Evolutionary conservation across 1,140 invertebrate genomes (phyloP).

Genomic region (Zelostemma sp.): DNA sequence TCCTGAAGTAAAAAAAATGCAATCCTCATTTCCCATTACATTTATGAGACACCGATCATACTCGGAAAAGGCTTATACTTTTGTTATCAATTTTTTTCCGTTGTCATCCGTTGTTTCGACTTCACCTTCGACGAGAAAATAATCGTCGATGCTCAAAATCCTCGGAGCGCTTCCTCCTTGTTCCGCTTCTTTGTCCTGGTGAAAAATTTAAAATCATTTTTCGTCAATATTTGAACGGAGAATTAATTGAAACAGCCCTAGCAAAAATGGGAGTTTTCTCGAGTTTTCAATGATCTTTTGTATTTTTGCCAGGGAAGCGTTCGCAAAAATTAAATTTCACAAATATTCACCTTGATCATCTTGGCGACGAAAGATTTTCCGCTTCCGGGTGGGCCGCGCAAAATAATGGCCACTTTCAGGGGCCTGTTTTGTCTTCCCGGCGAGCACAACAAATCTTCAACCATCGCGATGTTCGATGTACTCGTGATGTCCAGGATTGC

Average conservation of each 20-base stretch:
- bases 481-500: conserved; percentile 64
- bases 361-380: conserved; percentile 91
- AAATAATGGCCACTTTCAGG: conserved; percentile 87
- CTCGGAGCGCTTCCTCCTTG: conserved; percentile 85
- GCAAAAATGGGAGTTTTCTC: no score
- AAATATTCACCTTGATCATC: conserved; percentile 82
- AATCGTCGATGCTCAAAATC: conserved; percentile 95
- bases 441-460: conserved; percentile 85
- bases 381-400: conserved; percentile 90
- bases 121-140: conserved; percentile 93
- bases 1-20: conserved; percentile 72
- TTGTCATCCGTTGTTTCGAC: conserved; percentile 83
- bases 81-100: conserved; percentile 79
- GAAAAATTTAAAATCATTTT: no score
- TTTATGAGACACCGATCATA: no score
- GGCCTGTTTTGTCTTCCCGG: conserved; percentile 84
- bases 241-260: no score
- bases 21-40: conserved; percentile 9
- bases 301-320: no score
- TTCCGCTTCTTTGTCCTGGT: conserved; percentile 80
- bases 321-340: conserved; percentile 10
- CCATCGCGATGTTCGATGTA: conserved; percentile 71
- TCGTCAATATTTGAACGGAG: no score
- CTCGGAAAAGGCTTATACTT: conserved; percentile 63
- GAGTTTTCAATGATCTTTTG: no score